These are phyloP conservation scores for Laticauda colubrina DNA, from an alignment of 2,113 vertebrate species.

Conservation along the genomic window DNA sequence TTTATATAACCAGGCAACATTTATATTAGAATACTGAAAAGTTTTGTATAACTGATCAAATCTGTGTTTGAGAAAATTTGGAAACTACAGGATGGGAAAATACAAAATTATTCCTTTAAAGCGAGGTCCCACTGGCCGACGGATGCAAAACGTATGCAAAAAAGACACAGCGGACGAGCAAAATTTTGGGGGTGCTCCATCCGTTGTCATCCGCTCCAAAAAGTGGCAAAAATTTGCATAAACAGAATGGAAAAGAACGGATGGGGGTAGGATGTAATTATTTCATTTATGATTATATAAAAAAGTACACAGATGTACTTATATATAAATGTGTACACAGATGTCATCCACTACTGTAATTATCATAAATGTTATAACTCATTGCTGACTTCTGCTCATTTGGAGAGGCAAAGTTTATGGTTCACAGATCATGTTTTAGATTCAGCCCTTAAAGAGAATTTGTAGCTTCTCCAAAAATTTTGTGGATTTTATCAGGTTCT, in stretches of 20 bases:
- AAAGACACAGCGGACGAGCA: too few relatives aligned
- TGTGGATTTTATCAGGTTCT: background rate
- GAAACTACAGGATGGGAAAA: background rate
- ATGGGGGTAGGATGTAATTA: background rate
- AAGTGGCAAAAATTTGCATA: too few relatives aligned
- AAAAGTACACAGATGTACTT: background rate
- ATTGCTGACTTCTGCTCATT: background rate
- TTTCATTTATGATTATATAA: background rate
- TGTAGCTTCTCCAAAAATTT: background rate
- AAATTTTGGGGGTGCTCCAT: too few relatives aligned
- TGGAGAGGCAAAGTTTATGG: background rate
- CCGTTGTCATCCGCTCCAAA: too few relatives aligned
- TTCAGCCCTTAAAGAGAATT: background rate
- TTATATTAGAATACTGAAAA: background rate
- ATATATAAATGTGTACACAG: background rate
- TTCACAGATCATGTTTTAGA: background rate
- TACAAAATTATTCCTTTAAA: background rate
- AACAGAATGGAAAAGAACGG: too few relatives aligned
- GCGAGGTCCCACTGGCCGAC: too few relatives aligned
- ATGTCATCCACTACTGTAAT: background rate
- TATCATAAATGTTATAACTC: background rate
- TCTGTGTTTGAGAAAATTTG: background rate
- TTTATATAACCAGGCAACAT: background rate
- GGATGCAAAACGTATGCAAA: too few relatives aligned
- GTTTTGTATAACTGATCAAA: background rate